Conservation (phyloP, 2,888 invertebrate genomes). For the Synanthedon tipuliformis region DNA sequence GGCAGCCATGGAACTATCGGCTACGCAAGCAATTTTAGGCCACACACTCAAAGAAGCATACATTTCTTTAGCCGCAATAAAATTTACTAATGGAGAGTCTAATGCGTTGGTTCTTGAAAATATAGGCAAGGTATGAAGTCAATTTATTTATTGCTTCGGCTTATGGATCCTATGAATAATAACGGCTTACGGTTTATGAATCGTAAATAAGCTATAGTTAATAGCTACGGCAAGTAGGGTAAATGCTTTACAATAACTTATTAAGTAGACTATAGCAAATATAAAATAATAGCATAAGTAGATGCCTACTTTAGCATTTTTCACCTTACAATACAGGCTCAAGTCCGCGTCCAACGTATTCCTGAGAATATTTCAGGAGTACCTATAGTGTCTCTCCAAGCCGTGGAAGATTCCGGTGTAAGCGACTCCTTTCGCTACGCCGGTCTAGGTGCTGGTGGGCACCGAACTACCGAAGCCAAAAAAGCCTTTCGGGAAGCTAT, state of each 20-base stretch:
- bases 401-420: constrained; percentile 41
- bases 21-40: constrained; percentile 44
- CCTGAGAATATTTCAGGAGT: constrained; percentile 59
- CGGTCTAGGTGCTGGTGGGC: constrained; percentile 54
- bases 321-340: constrained; percentile 29
- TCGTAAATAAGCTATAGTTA: no score
- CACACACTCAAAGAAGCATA: constrained; percentile 53
- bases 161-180: no score
- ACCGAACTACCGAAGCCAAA: constrained; percentile 51
- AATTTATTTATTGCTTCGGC: no score
- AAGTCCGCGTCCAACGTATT: constrained; percentile 47
- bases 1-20: constrained; percentile 37
- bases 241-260: no score
- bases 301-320: background rate
- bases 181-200: no score
- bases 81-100: constrained; percentile 59
- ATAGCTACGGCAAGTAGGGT: no score
- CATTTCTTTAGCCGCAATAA: constrained; percentile 55
- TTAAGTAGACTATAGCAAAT: no score
- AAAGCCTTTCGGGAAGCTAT: constrained; percentile 51
- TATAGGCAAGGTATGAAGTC: constrained; percentile 40
- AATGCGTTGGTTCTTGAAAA: constrained; percentile 59
- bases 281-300: background rate
- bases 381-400: constrained; percentile 39
- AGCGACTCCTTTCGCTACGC: constrained; percentile 45